Conservation (phyloP, 2,888 invertebrate genomes). For the Timema cristinae region DNA sequence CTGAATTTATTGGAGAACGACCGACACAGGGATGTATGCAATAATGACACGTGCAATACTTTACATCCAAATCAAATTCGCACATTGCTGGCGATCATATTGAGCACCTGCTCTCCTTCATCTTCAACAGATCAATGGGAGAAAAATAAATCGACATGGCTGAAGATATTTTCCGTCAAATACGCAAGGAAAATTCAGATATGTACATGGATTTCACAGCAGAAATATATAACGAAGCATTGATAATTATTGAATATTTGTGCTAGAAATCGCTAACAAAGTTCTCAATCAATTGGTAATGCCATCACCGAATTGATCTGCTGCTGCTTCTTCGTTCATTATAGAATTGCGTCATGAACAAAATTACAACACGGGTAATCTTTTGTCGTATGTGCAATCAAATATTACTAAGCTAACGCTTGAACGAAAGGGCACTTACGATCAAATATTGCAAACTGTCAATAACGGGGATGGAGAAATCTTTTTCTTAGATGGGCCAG, state of each 20-base stretch:
- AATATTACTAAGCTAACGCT: constrained; percentile 33
- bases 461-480: constrained; percentile 18
- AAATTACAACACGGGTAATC: constrained; percentile 33
- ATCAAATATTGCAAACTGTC: constrained; percentile 18
- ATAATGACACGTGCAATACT: too few species aligned
- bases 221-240: constrained; percentile 19
- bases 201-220: constrained; percentile 6
- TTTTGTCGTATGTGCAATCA: constrained; percentile 34
- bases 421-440: constrained; percentile 31
- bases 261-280: constrained; percentile 20
- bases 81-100: too few species aligned
- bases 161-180: constrained; percentile 31
- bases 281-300: constrained; percentile 18
- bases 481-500: constrained; percentile 19
- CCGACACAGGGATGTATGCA: constrained; percentile 9
- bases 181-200: constrained; percentile 34
- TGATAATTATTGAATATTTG: constrained; percentile 23
- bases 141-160: constrained; percentile 9
- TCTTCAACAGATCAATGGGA: too few species aligned
- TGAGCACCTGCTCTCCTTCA: too few species aligned
- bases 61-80: too few species aligned
- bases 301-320: constrained; percentile 18
- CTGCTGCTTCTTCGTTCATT: constrained; percentile 11
- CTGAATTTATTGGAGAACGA: constrained; percentile 21
- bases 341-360: constrained; percentile 35